Evolutionary conservation across 2,888 invertebrate genomes (phyloP).

Genomic region (Ennomos fuscantarius): DNA sequence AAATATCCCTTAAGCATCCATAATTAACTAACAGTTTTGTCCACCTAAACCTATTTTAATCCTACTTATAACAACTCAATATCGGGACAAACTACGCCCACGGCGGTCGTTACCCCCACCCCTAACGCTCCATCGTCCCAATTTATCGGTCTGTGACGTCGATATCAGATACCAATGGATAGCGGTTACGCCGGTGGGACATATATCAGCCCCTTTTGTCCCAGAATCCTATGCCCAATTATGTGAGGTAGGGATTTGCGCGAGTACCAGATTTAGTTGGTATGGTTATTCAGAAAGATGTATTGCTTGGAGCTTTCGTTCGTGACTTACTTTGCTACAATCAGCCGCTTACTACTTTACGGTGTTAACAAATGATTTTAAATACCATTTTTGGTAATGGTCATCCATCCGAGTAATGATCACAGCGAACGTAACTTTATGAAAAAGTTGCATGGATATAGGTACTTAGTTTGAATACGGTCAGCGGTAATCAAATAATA

Average conservation of each 20-base stretch:
- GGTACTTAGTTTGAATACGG: too few relatives aligned
- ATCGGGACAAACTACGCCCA: conserved; percentile 33
- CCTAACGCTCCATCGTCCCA: conserved; percentile 25
- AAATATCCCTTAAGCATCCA: neutral
- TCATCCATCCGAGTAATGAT: too few relatives aligned
- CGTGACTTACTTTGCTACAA: too few relatives aligned
- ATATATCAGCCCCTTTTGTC: conserved; percentile 34
- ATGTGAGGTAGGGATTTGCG: conserved; percentile 16
- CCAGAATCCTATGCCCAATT: conserved; percentile 30
- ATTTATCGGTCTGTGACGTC: conserved; percentile 36
- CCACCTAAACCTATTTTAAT: conserved; percentile 27
- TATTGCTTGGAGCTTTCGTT: too few relatives aligned
- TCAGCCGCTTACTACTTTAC: too few relatives aligned
- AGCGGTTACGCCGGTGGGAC: conserved; percentile 23
- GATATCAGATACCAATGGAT: conserved; percentile 34
- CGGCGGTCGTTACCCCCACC: conserved; percentile 25
- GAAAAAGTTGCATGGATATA: too few relatives aligned
- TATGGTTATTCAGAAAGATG: neutral
- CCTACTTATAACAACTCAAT: conserved; percentile 34
- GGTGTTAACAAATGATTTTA: too few relatives aligned
- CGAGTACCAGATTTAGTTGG: conserved; percentile 1
- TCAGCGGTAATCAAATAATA: too few relatives aligned
- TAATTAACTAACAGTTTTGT: conserved; percentile 2
- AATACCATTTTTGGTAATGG: too few relatives aligned
- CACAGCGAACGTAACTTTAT: too few relatives aligned